These are phyloP conservation scores for Isaurus tuberculatus DNA, from an alignment of 92 coral and sea anemone species.

Conservation along the genomic window DNA sequence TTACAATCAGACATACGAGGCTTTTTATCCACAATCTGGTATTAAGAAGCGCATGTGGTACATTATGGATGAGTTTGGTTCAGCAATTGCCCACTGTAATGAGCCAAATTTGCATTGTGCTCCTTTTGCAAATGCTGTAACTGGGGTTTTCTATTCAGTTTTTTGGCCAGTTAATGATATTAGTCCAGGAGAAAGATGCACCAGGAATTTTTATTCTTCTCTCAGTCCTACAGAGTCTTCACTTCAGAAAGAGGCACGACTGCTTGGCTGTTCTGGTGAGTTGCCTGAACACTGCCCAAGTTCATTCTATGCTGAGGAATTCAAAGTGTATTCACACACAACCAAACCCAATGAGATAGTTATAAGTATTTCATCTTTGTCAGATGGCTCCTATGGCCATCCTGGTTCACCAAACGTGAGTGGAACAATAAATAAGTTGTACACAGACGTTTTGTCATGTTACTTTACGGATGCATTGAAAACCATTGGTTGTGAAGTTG, in stretches of 20 bases:
- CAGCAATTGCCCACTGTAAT: slow-evolving; percentile 71
- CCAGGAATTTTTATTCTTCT: slow-evolving; percentile 75
- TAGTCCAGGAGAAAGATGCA: slow-evolving; percentile 67
- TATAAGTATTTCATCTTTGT: slow-evolving; percentile 38
- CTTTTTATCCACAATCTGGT: slow-evolving; percentile 65
- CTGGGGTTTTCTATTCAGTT: slow-evolving; percentile 70
- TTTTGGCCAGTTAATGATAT: slow-evolving; percentile 79
- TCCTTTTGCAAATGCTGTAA: slow-evolving; percentile 84
- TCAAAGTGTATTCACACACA: slow-evolving; percentile 39
- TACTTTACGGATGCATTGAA: slow-evolving; percentile 48
- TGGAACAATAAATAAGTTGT: slow-evolving; percentile 41
- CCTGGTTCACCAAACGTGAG: slow-evolving; percentile 34
- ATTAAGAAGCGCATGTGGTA: slow-evolving; percentile 78
- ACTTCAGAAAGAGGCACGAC: slow-evolving; percentile 74
- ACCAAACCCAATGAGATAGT: slow-evolving; percentile 37
- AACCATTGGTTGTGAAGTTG: slow-evolving; percentile 70
- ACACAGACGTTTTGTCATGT: slow-evolving; percentile 18
- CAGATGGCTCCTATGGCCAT: slow-evolving; percentile 28
- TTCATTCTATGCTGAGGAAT: slow-evolving; percentile 62
- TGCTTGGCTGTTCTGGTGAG: slow-evolving; percentile 63
- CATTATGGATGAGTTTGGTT: slow-evolving; percentile 81
- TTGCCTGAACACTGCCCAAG: slow-evolving; percentile 70
- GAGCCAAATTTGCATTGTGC: slow-evolving; percentile 80
- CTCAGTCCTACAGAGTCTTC: slow-evolving; percentile 59
- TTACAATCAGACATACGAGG: slow-evolving; percentile 87